phyloP scores from a whole-genome alignment of 2,113 vertebrate species.

The Bucco capensis region DNA sequence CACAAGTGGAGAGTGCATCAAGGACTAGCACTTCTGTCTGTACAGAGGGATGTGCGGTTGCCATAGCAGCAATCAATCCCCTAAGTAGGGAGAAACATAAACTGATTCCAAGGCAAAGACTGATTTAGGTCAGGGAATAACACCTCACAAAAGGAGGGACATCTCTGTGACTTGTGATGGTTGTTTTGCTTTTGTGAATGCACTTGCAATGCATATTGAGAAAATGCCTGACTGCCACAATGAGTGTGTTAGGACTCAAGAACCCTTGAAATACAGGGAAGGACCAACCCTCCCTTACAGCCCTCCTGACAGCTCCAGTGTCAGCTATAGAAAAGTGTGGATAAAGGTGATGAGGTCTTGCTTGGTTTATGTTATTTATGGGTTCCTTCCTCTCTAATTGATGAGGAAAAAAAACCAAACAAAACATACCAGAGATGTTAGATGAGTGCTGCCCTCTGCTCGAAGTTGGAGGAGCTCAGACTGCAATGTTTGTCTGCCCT shows the following conservation, averaged over 20 bases:
- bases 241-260: not conserved
- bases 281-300: not conserved
- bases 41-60: conserved; percentile 64
- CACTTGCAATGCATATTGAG: conserved; percentile 10
- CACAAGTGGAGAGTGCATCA: conserved; percentile 40
- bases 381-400: not conserved
- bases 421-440: not conserved
- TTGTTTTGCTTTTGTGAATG: conserved; percentile 51
- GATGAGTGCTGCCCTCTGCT: not conserved
- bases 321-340: not conserved
- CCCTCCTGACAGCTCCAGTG: not conserved
- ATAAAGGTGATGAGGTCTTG: not conserved
- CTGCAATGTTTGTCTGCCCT: not conserved
- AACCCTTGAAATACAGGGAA: not conserved
- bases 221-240: not conserved
- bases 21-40: conserved; percentile 60
- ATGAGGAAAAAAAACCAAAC: not conserved
- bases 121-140: conserved; percentile 72
- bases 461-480: not conserved
- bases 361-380: not conserved
- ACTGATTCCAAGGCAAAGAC: conserved; percentile 75
- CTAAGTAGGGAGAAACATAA: conserved; percentile 70
- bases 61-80: conserved; percentile 75
- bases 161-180: conserved; percentile 55
- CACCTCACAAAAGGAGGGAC: conserved; percentile 50